Evolutionary conservation across 2,888 invertebrate species (phyloP).

Genomic region (Pheosia tremula): DNA sequence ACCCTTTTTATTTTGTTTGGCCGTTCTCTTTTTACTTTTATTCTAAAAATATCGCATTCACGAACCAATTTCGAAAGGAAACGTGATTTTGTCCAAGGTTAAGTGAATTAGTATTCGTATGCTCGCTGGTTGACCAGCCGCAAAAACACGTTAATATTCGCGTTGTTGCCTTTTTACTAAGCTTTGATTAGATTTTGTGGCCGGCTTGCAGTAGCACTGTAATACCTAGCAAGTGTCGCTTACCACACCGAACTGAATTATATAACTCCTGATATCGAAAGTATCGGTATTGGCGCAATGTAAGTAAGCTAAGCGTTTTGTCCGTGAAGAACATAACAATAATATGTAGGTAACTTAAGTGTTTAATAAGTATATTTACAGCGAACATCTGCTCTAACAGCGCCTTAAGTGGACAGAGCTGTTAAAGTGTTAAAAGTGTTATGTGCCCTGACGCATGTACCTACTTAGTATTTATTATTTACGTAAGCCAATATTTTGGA

Average conservation of each 20-base stretch:
- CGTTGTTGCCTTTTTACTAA: conserved; percentile 71
- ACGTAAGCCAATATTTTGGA: background rate
- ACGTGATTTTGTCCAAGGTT: conserved; percentile 82
- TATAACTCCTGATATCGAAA: background rate
- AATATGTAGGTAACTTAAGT: background rate
- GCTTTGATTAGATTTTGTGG: conserved; percentile 67
- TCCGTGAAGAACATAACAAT: background rate
- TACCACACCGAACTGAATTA: background rate
- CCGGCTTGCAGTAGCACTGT: conserved; percentile 18
- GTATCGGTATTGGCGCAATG: background rate
- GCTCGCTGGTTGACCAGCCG: conserved; percentile 77
- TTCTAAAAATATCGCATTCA: conserved; percentile 83
- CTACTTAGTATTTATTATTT: background rate
- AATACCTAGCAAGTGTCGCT: background rate
- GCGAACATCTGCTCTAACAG: background rate
- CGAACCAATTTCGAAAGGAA: conserved; percentile 84
- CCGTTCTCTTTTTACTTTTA: conserved; percentile 78
- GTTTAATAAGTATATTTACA: background rate
- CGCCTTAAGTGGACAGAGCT: conserved; percentile 2
- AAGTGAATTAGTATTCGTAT: conserved; percentile 79
- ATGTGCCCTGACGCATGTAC: background rate
- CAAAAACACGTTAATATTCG: conserved; percentile 79
- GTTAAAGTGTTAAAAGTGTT: background rate
- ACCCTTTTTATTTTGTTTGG: conserved; percentile 77
- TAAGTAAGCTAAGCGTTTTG: background rate